phyloP scores from a whole-genome alignment of 1,140 invertebrate species.

The Chionoecetes opilio region DNA sequence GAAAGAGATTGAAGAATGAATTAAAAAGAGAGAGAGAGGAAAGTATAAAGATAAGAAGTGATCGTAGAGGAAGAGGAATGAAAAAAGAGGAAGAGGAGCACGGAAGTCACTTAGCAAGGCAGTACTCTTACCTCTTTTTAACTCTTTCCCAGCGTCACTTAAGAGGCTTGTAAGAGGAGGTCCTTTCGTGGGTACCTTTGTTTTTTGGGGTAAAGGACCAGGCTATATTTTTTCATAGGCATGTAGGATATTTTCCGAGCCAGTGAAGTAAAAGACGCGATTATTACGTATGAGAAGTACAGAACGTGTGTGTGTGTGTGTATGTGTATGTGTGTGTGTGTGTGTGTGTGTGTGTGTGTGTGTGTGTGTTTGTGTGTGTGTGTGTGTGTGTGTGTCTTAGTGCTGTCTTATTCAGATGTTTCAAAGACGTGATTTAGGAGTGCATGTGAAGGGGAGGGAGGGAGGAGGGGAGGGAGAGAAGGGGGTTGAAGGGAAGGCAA shows the following conservation, averaged over 20 bases:
- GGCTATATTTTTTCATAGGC: not conserved
- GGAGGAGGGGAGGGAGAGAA: not conserved
- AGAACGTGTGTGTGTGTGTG: not conserved
- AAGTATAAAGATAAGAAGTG: not conserved
- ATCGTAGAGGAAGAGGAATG: not conserved
- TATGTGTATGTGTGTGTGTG: slow-evolving; percentile 9
- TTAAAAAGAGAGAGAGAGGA: not conserved
- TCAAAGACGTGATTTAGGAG: not conserved
- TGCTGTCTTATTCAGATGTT: not conserved
- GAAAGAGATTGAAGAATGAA: not conserved
- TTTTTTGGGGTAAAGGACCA: no score
- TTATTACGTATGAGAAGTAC: not conserved
- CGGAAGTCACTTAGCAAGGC: slow-evolving; percentile 12
- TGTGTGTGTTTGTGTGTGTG: not conserved
- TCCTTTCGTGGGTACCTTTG: not conserved
- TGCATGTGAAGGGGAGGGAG: not conserved
- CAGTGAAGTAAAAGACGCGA: not conserved
- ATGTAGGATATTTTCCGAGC: not conserved
- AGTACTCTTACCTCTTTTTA: not conserved
- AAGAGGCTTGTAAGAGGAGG: not conserved
- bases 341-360: slow-evolving; percentile 21
- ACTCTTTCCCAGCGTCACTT: not conserved
- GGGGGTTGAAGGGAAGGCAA: not conserved
- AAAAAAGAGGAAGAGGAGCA: not conserved
- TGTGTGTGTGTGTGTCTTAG: not conserved